These are phyloP conservation scores for Tarsius wallacei DNA, from an alignment of 2,797 vertebrate species.

Conservation along the genomic window DNA sequence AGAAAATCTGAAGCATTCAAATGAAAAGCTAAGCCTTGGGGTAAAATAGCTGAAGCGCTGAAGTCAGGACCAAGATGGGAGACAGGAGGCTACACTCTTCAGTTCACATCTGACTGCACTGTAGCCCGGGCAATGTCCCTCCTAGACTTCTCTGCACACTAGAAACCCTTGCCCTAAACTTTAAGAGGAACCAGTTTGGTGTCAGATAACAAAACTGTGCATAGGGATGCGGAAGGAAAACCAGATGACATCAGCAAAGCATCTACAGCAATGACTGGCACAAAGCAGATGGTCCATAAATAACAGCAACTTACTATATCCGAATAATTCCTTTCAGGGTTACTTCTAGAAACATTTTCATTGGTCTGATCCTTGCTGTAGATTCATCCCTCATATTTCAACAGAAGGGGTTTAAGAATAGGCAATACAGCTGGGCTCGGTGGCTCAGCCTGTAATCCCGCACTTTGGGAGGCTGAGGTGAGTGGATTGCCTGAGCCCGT, in stretches of 20 bases:
- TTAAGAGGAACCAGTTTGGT: neutral
- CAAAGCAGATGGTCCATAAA: neutral
- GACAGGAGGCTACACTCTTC: neutral
- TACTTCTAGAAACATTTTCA: slow-evolving; percentile 2
- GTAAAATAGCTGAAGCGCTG: neutral
- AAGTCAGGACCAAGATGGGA: neutral
- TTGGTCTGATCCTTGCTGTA: neutral
- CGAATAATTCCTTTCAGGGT: neutral
- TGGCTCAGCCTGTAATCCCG: too few relatives aligned
- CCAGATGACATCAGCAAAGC: neutral
- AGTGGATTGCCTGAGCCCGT: too few relatives aligned
- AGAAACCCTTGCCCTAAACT: neutral
- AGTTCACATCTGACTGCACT: neutral
- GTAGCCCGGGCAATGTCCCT: too few relatives aligned
- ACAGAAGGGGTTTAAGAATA: neutral
- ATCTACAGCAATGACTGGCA: neutral
- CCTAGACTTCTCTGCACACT: neutral
- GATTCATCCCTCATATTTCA: neutral
- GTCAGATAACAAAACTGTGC: neutral
- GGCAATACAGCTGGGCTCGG: too few relatives aligned
- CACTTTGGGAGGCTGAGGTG: too few relatives aligned
- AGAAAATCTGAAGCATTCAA: neutral
- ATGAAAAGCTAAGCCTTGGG: slow-evolving; percentile 27
- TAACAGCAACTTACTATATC: neutral
- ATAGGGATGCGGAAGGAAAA: neutral